These are phyloP conservation scores for Ophthalmolycus amberensis DNA, from an alignment of 2,113 vertebrate species.

Conservation along the genomic window DNA sequence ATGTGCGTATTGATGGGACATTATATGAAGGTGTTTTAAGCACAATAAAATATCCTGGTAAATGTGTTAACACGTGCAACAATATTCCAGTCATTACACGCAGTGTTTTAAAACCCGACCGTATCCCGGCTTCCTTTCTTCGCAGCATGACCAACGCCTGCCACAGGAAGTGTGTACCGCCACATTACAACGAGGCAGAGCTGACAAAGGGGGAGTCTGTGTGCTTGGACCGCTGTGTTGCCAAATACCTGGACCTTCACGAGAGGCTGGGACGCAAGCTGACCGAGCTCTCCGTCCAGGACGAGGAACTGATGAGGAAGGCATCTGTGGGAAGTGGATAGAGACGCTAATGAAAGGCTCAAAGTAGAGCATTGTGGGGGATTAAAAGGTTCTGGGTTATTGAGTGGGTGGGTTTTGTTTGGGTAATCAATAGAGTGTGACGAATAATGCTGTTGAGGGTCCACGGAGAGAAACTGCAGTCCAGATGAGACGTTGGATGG, in stretches of 20 bases:
- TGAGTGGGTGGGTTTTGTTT: conserved; percentile 18
- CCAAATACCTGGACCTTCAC: conserved; percentile 97
- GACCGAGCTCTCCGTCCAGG: conserved; percentile 94
- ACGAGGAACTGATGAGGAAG: conserved; percentile 94
- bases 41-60: not conserved
- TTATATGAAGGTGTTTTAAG: not conserved
- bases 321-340: conserved; percentile 83
- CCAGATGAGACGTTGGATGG: not conserved
- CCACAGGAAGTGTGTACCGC: conserved; percentile 95
- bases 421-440: conserved; percentile 1
- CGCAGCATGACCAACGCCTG: conserved; percentile 95
- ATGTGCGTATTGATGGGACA: not conserved
- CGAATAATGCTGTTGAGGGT: conserved; percentile 15
- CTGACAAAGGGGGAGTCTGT: conserved; percentile 95
- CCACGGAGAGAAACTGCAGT: conserved; percentile 21
- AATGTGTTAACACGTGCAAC: not conserved
- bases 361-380: conserved; percentile 1
- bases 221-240: conserved; percentile 95
- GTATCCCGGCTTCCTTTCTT: not conserved
- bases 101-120: not conserved
- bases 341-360: not conserved
- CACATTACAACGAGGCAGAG: conserved; percentile 95
- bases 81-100: not conserved
- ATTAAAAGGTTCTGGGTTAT: conserved; percentile 19
- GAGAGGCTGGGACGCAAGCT: conserved; percentile 94